phyloP scores from a whole-genome alignment of 92 coral and sea anemone species.

The Nematostella vectensis region DNA sequence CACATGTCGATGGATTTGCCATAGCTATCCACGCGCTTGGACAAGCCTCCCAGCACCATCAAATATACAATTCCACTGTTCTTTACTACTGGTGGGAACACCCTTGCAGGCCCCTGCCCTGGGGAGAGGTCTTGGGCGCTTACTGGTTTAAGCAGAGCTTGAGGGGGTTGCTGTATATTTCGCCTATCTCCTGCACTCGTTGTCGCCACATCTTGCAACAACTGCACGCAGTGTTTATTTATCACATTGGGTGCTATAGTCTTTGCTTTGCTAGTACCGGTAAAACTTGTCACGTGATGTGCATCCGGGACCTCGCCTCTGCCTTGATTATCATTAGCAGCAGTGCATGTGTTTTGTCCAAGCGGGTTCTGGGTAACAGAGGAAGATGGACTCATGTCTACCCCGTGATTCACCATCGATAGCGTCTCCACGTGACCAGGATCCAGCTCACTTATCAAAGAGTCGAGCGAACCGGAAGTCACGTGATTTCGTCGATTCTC shows the following conservation, averaged over 20 bases:
- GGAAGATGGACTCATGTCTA: neutral
- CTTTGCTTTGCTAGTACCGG: neutral
- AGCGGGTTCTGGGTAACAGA: neutral
- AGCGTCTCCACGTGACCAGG: constrained; percentile 10
- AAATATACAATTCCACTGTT: constrained; percentile 44
- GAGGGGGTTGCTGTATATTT: neutral
- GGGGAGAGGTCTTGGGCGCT: constrained; percentile 15
- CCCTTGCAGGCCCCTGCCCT: neutral
- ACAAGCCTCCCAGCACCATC: constrained; percentile 84
- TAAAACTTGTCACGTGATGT: neutral
- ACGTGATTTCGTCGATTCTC: constrained; percentile 12
- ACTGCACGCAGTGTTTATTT: neutral
- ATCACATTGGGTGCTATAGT: neutral
- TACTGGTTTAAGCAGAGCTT: constrained; percentile 11
- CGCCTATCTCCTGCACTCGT: neutral
- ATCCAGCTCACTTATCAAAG: constrained; percentile 2
- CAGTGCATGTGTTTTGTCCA: neutral
- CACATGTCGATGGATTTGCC: constrained; percentile 77
- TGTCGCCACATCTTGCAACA: no score
- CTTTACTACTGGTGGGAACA: constrained; percentile 10
- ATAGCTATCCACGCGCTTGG: constrained; percentile 59
- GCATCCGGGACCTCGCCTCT: neutral
- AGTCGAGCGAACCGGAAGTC: constrained; percentile 20
- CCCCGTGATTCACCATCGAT: constrained; percentile 23
- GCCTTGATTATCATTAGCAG: neutral